phyloP scores from a whole-genome alignment of 2,797 vertebrate genomes.

The Semotilus atromaculatus region DNA sequence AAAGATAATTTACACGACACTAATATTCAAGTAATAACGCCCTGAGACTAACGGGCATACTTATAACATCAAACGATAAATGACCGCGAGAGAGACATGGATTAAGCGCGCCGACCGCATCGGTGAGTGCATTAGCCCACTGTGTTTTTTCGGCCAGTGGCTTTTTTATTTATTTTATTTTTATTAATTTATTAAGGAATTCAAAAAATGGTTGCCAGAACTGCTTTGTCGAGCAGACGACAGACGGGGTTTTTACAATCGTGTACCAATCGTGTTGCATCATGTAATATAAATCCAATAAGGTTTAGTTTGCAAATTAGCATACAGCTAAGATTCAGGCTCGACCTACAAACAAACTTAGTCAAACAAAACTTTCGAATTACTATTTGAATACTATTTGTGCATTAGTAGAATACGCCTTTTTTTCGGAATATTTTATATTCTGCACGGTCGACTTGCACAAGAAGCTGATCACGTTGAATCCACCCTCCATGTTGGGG shows the following conservation, averaged over 20 bases:
- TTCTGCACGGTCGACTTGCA: background rate
- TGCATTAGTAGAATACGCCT: background rate
- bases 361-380: background rate
- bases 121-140: slow-evolving; percentile 37
- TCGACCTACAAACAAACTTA: background rate
- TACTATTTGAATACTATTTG: background rate
- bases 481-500: background rate
- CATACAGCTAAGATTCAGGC: slow-evolving; percentile 12
- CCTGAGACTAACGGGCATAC: background rate
- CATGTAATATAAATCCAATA: background rate
- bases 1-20: background rate
- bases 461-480: background rate
- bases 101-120: background rate
- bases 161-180: background rate
- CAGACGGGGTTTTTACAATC: background rate
- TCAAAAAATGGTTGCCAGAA: background rate
- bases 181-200: background rate
- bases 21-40: background rate
- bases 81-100: background rate
- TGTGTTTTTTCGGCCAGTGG: background rate
- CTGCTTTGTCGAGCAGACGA: background rate
- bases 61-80: background rate
- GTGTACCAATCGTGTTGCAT: no score
- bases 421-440: background rate
- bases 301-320: slow-evolving; percentile 8